Evolutionary conservation across 2,113 vertebrate genomes (phyloP), one percentile per base, ranked within the genome.

Genomic region (Dryoscopus gambensis): DNA sequence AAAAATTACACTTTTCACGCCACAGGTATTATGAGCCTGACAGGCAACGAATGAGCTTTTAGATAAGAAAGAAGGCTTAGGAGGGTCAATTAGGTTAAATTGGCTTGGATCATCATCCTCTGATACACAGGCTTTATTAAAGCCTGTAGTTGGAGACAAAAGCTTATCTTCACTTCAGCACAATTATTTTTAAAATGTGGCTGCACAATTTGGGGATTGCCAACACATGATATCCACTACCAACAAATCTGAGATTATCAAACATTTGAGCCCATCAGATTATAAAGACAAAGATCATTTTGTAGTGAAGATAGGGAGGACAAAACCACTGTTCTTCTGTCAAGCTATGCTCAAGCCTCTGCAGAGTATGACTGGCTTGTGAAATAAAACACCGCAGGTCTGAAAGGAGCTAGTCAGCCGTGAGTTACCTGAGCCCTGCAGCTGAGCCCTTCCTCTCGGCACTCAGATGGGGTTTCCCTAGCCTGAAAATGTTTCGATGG

Each of bases 61-160:
- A 96, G 74, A 92, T 85, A 94, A 96, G 96, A 93, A 95, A 63
- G 77, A 94, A 96, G 71, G 75, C 23, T 96, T 87, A 91, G 89
- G n/a, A 93, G 65, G 83, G 71, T 95, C 89, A 90, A 95, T 93
- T 96, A 97, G 52, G 83, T 97, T 95, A 87, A 96, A 95, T 69
- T 94, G 67, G 5, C 52, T 98, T 95, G 90, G 86, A 95, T 96
- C 37, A 40, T 50, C 59, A 37, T 78, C 73, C 37, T 97, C 86
- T 71, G 76, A 35, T 95, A 91, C 56, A 49, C 79, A 30, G 14
- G 53, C 39, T 95, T 93, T 92, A 92, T 95, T 90, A 96, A 95
- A 97, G 53, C 15, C 46, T 71, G 19, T 12, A 59, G 46, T 46
- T 87, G 82, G 35, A 96, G 84, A 83, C 64, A 93, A 67, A 60